Conservation (phyloP, 1,140 invertebrate species). For the Neodiprion fabricii region DNA sequence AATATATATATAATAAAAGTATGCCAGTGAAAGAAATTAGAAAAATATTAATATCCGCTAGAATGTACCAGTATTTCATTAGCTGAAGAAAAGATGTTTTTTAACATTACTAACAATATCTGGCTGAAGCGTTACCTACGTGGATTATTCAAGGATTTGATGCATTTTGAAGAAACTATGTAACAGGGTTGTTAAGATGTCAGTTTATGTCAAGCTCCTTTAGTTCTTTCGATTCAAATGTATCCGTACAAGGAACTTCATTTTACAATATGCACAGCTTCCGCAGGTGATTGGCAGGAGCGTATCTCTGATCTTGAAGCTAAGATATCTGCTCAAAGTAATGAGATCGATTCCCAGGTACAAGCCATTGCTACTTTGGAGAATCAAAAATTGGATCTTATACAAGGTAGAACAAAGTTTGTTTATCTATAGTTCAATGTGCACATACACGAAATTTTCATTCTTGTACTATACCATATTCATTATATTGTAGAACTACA, state of each 20-base stretch:
- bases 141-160: not conserved
- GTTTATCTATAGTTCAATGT: conserved; percentile 4
- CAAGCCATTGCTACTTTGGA: conserved; percentile 69
- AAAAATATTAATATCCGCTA: too few species aligned
- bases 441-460: not conserved
- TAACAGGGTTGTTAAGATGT: not conserved
- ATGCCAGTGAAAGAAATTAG: too few species aligned
- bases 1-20: not conserved
- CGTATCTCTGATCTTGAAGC: conserved; percentile 51
- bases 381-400: conserved; percentile 71
- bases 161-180: not conserved
- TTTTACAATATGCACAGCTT: conserved; percentile 54
- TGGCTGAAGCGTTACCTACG: not conserved
- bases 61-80: too few species aligned
- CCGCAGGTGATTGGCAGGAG: conserved; percentile 51
- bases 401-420: conserved; percentile 62
- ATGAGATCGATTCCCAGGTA: conserved; percentile 61
- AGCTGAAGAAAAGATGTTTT: too few species aligned
- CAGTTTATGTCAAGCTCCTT: not conserved
- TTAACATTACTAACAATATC: too few species aligned
- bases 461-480: conserved; percentile 11
- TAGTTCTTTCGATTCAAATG: not conserved
- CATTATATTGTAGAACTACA: conserved; percentile 64
- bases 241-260: conserved; percentile 12
- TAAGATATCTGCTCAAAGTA: conserved; percentile 51